Conservation (phyloP, 2,888 invertebrate genomes). For the Trimorus sp. region DNA sequence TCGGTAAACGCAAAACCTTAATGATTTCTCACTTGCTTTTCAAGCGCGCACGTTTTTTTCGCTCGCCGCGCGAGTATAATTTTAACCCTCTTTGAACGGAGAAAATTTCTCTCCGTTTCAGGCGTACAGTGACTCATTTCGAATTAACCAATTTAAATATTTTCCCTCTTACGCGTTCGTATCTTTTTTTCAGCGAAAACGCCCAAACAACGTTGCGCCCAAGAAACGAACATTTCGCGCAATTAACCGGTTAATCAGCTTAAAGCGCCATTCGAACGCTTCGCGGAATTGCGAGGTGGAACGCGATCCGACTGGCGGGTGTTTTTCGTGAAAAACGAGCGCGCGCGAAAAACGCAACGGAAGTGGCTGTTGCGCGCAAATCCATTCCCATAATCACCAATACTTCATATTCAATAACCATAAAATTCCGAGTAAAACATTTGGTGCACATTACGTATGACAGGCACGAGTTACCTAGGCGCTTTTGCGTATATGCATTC, state of each 20-base stretch:
- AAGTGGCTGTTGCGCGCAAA: background rate
- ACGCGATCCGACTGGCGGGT: too few species aligned
- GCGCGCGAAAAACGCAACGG: too few species aligned
- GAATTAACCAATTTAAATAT: constrained; percentile 24
- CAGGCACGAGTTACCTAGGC: constrained; percentile 46
- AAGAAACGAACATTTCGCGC: too few species aligned
- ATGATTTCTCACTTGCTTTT: constrained; percentile 17
- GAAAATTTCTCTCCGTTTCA: constrained; percentile 37
- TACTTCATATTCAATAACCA: constrained; percentile 29
- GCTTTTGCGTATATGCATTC: constrained; percentile 42
- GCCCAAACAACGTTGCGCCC: too few species aligned
- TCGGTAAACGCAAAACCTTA: constrained; percentile 8
- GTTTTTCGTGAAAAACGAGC: too few species aligned
- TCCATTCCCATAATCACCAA: constrained; percentile 16
- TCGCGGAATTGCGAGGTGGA: too few species aligned
- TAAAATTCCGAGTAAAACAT: constrained; percentile 49
- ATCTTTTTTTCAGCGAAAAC: too few species aligned
- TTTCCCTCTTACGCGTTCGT: background rate
- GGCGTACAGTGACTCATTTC: constrained; percentile 32
- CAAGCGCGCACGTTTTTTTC: constrained; percentile 30
- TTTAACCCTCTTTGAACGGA: constrained; percentile 37
- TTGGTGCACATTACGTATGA: constrained; percentile 45
- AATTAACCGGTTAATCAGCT: too few species aligned
- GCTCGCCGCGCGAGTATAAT: constrained; percentile 25
- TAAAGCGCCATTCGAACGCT: too few species aligned